These are phyloP conservation scores for Akabosia matsudoensis DNA, from an alignment of 1,140 invertebrate species.

Conservation along the genomic window DNA sequence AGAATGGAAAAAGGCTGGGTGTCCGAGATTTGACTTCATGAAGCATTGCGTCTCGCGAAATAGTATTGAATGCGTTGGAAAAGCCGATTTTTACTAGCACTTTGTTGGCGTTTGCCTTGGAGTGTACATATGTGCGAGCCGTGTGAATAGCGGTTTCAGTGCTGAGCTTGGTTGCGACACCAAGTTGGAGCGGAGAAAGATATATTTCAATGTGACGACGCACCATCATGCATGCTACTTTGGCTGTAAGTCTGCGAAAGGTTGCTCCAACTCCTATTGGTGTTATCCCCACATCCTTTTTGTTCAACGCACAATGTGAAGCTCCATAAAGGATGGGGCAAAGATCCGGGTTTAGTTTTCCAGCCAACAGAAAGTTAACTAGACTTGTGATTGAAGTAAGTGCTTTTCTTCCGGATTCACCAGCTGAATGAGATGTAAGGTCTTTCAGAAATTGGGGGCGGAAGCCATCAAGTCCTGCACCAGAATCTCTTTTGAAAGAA, in stretches of 20 bases:
- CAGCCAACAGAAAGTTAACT: not conserved
- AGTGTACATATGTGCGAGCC: not conserved
- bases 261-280: slow-evolving; percentile 13
- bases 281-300: slow-evolving; percentile 19
- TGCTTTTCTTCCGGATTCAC: not conserved
- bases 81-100: too few species aligned
- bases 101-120: too few species aligned
- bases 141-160: too few species aligned
- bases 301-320: slow-evolving; percentile 12
- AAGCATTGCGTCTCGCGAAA: too few species aligned
- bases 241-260: slow-evolving; percentile 10
- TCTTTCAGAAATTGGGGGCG: not conserved
- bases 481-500: not conserved
- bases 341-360: not conserved
- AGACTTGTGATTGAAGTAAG: not conserved
- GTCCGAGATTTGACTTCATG: not conserved
- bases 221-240: not conserved
- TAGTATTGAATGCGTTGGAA: too few species aligned
- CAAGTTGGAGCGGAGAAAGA: slow-evolving; percentile 18
- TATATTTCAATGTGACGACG: not conserved
- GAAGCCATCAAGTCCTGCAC: not conserved
- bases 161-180: slow-evolving; percentile 4
- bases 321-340: not conserved
- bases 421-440: not conserved
- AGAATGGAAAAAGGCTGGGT: not conserved